These are phyloP conservation scores for Eupristina koningsbergeri DNA, from an alignment of 1,140 invertebrate genomes.

Conservation along the genomic window DNA sequence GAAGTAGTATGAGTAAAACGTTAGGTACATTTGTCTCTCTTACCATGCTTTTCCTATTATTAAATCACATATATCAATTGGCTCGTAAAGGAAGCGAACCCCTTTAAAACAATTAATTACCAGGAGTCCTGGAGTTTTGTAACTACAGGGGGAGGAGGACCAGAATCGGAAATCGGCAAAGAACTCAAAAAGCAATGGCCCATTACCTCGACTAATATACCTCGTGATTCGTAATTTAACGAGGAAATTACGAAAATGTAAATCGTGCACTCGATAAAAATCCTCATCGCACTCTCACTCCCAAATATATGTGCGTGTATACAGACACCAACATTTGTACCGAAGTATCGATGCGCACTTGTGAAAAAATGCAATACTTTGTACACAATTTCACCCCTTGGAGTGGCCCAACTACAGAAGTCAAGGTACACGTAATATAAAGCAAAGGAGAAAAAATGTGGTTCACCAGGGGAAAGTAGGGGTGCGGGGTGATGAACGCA, in stretches of 20 bases:
- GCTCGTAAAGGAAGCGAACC: slow-evolving; percentile 56
- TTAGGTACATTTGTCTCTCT: slow-evolving; percentile 7
- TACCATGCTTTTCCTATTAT: slow-evolving; percentile 37
- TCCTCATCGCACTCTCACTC: slow-evolving; percentile 1
- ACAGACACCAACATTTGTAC: neutral
- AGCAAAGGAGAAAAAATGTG: slow-evolving; percentile 10
- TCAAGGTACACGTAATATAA: neutral
- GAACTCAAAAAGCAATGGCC: slow-evolving; percentile 48
- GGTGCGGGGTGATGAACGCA: slow-evolving; percentile 56
- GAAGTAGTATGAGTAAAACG: neutral
- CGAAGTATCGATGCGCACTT: neutral
- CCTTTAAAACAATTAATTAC: slow-evolving; percentile 61
- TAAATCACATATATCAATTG: slow-evolving; percentile 53
- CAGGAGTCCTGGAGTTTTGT: slow-evolving; percentile 16
- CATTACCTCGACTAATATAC: slow-evolving; percentile 50
- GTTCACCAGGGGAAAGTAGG: slow-evolving; percentile 30
- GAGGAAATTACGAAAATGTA: slow-evolving; percentile 48
- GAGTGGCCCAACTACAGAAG: neutral
- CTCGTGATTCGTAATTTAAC: slow-evolving; percentile 48
- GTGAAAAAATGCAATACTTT: slow-evolving; percentile 41
- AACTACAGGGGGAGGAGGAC: neutral
- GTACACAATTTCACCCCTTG: neutral
- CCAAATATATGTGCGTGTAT: neutral
- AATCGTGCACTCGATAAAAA: slow-evolving; percentile 49
- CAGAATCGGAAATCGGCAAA: slow-evolving; percentile 49